Evolutionary conservation across 2,888 invertebrate species (phyloP), one percentile per base, ranked within the genome.

Genomic region (Stenichneumon culpator): DNA sequence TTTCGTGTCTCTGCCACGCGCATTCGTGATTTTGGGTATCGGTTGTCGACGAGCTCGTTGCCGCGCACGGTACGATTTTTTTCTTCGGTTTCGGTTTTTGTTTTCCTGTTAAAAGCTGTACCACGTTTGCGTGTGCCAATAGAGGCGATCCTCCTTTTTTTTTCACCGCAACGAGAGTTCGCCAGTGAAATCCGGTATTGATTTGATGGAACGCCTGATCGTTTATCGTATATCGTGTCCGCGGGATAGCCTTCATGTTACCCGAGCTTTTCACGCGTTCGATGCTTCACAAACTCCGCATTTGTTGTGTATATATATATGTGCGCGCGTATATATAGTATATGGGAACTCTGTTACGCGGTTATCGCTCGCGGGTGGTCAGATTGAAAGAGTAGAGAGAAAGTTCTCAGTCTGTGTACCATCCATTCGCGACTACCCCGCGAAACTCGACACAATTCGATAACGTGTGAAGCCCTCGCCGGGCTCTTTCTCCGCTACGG

Each of bases 151-250:
- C n/a, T 54, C 22, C 25, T 39, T 52, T 72, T 60, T 60, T 65
- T 72, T 69, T 50, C 22, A 63, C 28, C 47, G 47, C 39, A 39
- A 16, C 44, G 57, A 22, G 57, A 68, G 32, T 11, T 50, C 52
- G 54, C 11, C 54, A 7, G 67, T n/a, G 32, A 57, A 36, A 74
- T 70, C 25, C 68, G 50, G 39, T 69, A 68, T 80, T 80, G 67
- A 68, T 68, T 80, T 68, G 67, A 74, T 57, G 57, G 47, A 32
- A 28, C 75, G 63, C 44, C 63, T 28, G 81, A 63, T 70, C 63
- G 69, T 69, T 75, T 63, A 69, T 75, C 75, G 73, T 25, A 22
- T 60, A 54, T 44, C 44, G 19, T 25, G 16, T 70, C 28, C 3
- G 67, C n/a, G 28, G 39, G 28, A 39, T 22, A 65, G 52, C 52